Conservation (phyloP, 2,113 vertebrate genomes). For the Perca fluviatilis region DNA sequence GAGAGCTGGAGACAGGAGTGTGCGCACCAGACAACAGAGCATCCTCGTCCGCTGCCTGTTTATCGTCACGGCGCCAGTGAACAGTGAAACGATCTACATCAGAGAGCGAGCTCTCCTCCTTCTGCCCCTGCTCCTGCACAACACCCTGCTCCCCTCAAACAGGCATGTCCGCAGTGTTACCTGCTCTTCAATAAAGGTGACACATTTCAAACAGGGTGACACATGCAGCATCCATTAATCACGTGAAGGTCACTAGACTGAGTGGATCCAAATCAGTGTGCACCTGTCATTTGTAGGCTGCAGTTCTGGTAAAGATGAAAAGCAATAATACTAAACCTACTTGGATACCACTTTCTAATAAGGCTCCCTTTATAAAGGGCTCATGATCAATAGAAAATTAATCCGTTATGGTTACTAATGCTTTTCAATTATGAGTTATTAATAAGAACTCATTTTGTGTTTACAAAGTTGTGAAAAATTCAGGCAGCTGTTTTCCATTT, state of each 20-base stretch:
- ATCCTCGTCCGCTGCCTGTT: constrained; percentile 75
- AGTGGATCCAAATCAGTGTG: background rate
- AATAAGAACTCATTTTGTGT: background rate
- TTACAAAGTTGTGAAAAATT: background rate
- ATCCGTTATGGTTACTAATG: background rate
- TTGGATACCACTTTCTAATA: background rate
- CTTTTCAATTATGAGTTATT: background rate
- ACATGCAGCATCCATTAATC: constrained; percentile 20
- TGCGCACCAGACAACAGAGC: constrained; percentile 81
- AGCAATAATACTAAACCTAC: too few species aligned
- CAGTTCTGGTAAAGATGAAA: too few species aligned
- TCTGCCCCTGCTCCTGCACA: constrained; percentile 41
- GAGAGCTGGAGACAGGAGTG: constrained; percentile 74
- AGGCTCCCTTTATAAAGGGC: background rate
- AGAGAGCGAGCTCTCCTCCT: constrained; percentile 55
- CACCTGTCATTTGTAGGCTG: too few species aligned
- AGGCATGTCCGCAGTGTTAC: constrained; percentile 1
- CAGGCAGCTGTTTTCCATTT: background rate
- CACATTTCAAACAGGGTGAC: constrained; percentile 29
- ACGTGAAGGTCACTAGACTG: constrained; percentile 44
- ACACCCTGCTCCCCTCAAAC: constrained; percentile 24
- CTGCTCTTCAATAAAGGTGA: constrained; percentile 9
- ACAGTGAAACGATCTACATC: constrained; percentile 66
- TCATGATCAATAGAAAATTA: too few species aligned
- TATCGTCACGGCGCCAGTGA: constrained; percentile 78